Percentiles rank a stretch among this genome's conserved stretches.
Evolutionary conservation across 2,888 invertebrate species (phyloP).

Genomic region (Hipparchia sbordonii): DNA sequence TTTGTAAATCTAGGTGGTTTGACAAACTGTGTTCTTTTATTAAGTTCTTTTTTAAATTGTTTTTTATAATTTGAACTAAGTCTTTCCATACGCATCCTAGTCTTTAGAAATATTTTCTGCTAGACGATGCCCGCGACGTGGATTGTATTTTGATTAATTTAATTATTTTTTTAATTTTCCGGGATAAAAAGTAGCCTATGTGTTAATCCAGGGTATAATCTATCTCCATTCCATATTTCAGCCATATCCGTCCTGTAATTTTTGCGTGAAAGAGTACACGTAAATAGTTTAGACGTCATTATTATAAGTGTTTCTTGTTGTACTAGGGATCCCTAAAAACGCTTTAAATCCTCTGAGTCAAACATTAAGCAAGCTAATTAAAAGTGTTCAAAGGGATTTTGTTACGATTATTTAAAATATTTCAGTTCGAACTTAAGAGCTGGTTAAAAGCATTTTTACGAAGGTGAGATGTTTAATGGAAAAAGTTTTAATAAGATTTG

Average conservation of each 20-base stretch:
- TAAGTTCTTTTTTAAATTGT: neutral
- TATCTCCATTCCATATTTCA: too few species aligned
- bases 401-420: slow-evolving; percentile 57
- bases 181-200: too few species aligned
- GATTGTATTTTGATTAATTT: too few species aligned
- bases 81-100: neutral
- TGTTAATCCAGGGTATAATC: too few species aligned
- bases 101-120: too few species aligned
- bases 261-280: too few species aligned
- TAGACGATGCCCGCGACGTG: too few species aligned
- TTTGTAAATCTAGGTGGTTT: slow-evolving; percentile 2
- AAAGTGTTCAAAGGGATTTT: slow-evolving; percentile 47
- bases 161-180: too few species aligned
- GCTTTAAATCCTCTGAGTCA: neutral
- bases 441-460: slow-evolving; percentile 67
- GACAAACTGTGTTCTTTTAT: neutral
- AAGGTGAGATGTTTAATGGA: slow-evolving; percentile 74
- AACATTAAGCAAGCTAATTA: slow-evolving; percentile 1
- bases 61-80: neutral
- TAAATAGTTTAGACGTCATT: too few species aligned
- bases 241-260: too few species aligned
- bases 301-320: too few species aligned
- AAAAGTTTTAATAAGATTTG: slow-evolving; percentile 79
- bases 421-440: slow-evolving; percentile 63
- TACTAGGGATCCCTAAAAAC: neutral